Percentiles rank a stretch among this genome's conserved stretches.
Conservation (phyloP, 2,113 vertebrate genomes). For the Vulpes vulpes region DNA sequence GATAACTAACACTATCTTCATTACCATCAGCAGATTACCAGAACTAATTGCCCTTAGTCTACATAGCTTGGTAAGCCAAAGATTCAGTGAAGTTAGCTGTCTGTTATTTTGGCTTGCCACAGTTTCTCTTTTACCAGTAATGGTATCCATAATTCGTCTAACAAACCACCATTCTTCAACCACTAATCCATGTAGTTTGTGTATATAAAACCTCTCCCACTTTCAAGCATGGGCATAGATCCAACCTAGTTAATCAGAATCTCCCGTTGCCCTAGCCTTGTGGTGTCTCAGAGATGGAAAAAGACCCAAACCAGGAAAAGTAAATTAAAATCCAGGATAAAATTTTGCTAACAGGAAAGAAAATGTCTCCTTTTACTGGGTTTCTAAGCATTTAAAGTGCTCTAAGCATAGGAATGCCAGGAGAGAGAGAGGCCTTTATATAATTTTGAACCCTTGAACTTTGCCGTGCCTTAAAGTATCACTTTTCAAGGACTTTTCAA, state of each 20-base stretch:
- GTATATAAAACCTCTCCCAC: background rate
- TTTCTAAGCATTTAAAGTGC: background rate
- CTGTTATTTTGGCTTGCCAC: background rate
- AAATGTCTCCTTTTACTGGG: background rate
- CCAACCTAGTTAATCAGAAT: background rate
- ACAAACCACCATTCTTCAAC: constrained; percentile 7
- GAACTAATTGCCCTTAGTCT: background rate
- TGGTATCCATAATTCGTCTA: background rate
- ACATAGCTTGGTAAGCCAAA: background rate
- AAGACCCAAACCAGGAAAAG: constrained; percentile 30
- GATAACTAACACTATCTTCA: background rate
- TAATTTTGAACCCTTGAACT: background rate
- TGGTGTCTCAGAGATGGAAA: background rate
- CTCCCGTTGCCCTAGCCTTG: background rate
- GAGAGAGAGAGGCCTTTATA: background rate
- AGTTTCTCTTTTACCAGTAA: background rate
- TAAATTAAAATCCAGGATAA: constrained; percentile 20
- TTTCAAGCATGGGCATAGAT: background rate
- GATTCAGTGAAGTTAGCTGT: background rate
- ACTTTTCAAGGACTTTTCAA: background rate
- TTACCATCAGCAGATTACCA: background rate
- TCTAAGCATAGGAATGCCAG: background rate
- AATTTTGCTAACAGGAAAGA: background rate
- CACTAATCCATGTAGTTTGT: background rate
- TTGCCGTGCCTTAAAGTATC: constrained; percentile 18